These are phyloP conservation scores for Danaus chrysippus DNA, from an alignment of 2,888 invertebrate genomes.

Conservation along the genomic window DNA sequence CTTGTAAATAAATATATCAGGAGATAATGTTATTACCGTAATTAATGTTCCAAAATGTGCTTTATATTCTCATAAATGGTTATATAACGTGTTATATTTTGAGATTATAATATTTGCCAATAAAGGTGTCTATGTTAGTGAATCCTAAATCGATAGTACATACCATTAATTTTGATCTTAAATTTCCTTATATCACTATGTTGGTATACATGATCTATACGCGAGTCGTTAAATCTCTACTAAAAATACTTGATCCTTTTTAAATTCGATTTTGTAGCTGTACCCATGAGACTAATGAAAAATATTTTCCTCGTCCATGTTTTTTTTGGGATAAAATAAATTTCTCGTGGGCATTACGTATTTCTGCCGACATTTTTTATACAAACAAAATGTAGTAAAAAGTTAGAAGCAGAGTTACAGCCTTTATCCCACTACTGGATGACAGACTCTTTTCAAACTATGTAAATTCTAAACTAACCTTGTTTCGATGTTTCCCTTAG, in stretches of 20 bases:
- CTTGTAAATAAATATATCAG: not conserved
- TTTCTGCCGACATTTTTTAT: not conserved
- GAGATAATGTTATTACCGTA: not conserved
- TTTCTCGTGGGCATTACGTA: constrained; percentile 1
- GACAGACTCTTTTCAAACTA: no score
- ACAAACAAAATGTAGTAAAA: constrained; percentile 4
- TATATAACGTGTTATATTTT: not conserved
- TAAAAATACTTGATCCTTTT: not conserved
- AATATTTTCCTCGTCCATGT: constrained; percentile 8
- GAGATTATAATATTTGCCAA: no score
- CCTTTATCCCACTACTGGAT: no score
- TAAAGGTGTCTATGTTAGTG: no score
- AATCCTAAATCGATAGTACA: no score
- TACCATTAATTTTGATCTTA: no score
- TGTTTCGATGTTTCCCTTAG: no score
- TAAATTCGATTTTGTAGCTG: not conserved
- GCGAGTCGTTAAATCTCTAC: not conserved
- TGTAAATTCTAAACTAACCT: no score
- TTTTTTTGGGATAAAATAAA: constrained; percentile 2
- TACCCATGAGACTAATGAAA: constrained; percentile 4
- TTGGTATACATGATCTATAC: no score
- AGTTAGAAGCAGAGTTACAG: not conserved
- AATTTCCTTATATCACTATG: no score
- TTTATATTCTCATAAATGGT: not conserved
- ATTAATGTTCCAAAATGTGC: not conserved